Conservation (phyloP, 37 sponge, comb jelly and placozoan species). For the Aplysina aerophoba region DNA sequence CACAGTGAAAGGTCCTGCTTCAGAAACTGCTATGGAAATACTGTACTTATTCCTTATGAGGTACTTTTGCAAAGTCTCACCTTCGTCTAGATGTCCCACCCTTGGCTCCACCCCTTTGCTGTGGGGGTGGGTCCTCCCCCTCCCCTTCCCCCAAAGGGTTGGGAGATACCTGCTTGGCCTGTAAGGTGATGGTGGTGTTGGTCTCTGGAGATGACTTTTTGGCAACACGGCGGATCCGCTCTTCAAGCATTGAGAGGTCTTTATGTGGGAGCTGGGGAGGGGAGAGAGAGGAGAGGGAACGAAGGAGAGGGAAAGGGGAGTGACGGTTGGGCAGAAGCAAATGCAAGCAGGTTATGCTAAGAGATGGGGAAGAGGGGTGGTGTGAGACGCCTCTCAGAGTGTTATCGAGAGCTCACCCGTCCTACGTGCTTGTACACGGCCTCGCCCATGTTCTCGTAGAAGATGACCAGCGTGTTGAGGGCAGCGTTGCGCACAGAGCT, state of each 20-base stretch:
- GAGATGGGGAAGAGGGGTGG: background rate
- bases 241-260: slow-evolving; percentile 77
- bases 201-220: slow-evolving; percentile 36
- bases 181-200: background rate
- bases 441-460: slow-evolving; percentile 85
- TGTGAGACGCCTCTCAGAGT: background rate
- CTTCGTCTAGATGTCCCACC: no score
- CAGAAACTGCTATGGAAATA: no score
- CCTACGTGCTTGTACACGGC: slow-evolving; percentile 77
- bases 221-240: slow-evolving; percentile 59
- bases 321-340: background rate
- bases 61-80: no score
- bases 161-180: background rate
- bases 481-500: slow-evolving; percentile 87
- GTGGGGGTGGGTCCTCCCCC: background rate
- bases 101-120: background rate
- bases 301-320: background rate
- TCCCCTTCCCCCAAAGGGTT: background rate
- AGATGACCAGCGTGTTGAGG: slow-evolving; percentile 87
- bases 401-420: slow-evolving; percentile 56
- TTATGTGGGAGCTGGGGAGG: slow-evolving; percentile 67
- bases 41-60: no score
- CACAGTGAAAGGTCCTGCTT: no score
- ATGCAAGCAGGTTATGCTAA: background rate
- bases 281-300: background rate